Conservation (phyloP, 2,797 vertebrate genomes). For the Gymnodraco acuticeps region DNA sequence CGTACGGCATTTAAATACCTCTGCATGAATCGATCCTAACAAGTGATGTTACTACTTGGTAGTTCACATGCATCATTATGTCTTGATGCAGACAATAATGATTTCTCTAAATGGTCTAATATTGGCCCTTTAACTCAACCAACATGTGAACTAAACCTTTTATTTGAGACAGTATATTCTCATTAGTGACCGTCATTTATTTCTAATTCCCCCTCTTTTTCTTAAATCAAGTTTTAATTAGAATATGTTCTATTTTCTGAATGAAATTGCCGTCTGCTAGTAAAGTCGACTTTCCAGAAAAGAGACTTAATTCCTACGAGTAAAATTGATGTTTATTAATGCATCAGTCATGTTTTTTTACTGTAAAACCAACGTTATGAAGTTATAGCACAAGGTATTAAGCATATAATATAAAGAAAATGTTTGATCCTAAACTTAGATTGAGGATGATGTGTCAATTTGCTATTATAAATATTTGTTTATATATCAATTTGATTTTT, state of each 20-base stretch:
- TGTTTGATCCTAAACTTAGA: not conserved
- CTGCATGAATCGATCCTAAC: not conserved
- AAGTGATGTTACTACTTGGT: conserved; percentile 25
- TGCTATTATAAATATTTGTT: not conserved
- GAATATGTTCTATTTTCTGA: not conserved
- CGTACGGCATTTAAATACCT: conserved; percentile 43
- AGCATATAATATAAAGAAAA: not conserved
- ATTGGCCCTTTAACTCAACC: not conserved
- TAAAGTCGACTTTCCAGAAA: too few species aligned
- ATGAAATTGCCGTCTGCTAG: not conserved
- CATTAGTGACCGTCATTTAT: conserved; percentile 6
- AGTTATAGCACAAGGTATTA: not conserved
- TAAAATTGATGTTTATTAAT: conserved; percentile 11
- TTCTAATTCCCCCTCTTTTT: not conserved
- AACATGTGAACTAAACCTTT: not conserved
- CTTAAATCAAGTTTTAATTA: too few species aligned
- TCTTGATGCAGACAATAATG: conserved; percentile 3
- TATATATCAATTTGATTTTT: not conserved
- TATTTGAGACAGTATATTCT: not conserved
- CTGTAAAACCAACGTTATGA: not conserved
- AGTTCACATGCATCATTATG: conserved; percentile 26
- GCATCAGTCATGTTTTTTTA: not conserved
- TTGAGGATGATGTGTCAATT: not conserved
- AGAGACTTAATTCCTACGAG: not conserved
- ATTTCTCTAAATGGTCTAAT: not conserved